phyloP scores from a whole-genome alignment of 2,888 invertebrate genomes.

The Anoncus sp. region DNA sequence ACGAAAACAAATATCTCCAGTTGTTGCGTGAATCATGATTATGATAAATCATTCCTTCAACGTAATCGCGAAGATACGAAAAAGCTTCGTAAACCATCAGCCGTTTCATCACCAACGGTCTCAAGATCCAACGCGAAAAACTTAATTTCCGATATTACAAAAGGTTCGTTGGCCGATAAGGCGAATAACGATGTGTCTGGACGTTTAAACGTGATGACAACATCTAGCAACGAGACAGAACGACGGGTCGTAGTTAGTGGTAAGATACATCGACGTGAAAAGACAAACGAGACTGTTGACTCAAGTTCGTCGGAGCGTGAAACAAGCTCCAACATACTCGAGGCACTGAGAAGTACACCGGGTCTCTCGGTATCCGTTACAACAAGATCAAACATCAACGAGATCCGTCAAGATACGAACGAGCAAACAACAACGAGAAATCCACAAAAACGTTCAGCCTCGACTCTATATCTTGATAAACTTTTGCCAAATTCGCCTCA shows the following conservation, averaged over 20 bases:
- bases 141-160: slow-evolving; percentile 1
- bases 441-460: slow-evolving; percentile 39
- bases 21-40: slow-evolving; percentile 50
- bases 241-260: slow-evolving; percentile 16
- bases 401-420: slow-evolving; percentile 64
- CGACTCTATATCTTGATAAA: slow-evolving; percentile 83
- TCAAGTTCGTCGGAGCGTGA: slow-evolving; percentile 42
- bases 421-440: slow-evolving; percentile 68
- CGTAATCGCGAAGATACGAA: slow-evolving; percentile 23
- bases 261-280: slow-evolving; percentile 48
- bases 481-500: slow-evolving; percentile 87
- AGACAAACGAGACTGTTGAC: slow-evolving; percentile 30
- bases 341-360: slow-evolving; percentile 78
- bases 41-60: slow-evolving; percentile 7
- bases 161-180: slow-evolving; percentile 11
- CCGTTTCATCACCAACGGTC: not conserved
- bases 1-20: slow-evolving; percentile 61
- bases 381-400: slow-evolving; percentile 70
- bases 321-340: slow-evolving; percentile 77
- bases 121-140: slow-evolving; percentile 3
- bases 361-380: slow-evolving; percentile 78
- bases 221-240: slow-evolving; percentile 17
- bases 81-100: not conserved
- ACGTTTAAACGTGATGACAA: slow-evolving; percentile 3
- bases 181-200: not conserved